These are phyloP conservation scores for Rhineura floridana DNA, from an alignment of 2,113 vertebrate species.

Conservation along the genomic window DNA sequence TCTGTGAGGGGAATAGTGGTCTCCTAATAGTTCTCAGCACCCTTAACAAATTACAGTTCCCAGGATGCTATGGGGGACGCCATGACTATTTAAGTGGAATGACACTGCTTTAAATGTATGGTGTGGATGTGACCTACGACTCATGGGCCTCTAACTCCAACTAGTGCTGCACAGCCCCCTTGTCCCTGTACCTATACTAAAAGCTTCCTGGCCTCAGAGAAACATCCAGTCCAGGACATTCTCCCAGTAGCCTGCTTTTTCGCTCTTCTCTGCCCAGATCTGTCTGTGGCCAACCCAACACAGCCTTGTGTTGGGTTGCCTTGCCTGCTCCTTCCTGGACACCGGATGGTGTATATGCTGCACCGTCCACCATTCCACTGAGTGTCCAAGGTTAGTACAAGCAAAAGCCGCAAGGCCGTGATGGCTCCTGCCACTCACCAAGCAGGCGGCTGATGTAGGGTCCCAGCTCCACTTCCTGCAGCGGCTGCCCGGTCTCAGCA, in stretches of 20 bases:
- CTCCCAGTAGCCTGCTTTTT: background rate
- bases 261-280: background rate
- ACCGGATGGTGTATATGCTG: background rate
- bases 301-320: background rate
- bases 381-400: too few relatives aligned
- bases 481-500: slow-evolving; percentile 37
- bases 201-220: background rate
- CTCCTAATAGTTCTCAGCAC: too few relatives aligned
- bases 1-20: too few relatives aligned
- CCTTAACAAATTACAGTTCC: too few relatives aligned
- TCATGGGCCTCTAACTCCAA: too few relatives aligned
- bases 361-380: background rate
- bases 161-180: too few relatives aligned
- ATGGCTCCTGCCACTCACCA: slow-evolving; percentile 8
- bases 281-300: background rate
- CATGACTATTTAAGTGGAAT: too few relatives aligned
- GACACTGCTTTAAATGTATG: too few relatives aligned
- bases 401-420: background rate
- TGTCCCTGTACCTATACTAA: too few relatives aligned
- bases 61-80: too few relatives aligned
- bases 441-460: slow-evolving; percentile 45
- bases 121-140: too few relatives aligned
- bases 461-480: slow-evolving; percentile 55
- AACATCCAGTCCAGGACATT: background rate
- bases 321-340: background rate